Evolutionary conservation across 1,140 invertebrate species (phyloP), one percentile per base, ranked within the genome.

Genomic region (Pteromalus puparum): DNA sequence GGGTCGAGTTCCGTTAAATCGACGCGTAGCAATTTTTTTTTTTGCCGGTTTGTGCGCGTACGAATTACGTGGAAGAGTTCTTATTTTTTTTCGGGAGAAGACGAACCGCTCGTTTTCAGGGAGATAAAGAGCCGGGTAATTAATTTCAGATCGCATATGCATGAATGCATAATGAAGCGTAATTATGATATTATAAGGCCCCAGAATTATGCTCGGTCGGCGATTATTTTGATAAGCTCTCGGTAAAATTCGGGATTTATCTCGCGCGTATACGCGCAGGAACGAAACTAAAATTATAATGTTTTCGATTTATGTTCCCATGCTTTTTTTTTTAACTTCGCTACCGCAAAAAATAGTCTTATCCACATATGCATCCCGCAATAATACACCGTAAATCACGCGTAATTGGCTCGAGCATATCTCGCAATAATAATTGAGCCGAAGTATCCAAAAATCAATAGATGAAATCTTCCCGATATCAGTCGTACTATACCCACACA

Each of bases 391-490:
- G 38, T 70, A 24, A 70, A 70, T 70, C 28, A 24, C 68, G 68
- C 68, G 68, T 24, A 42, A 42, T 42, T 42, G 7, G 6, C 38
- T 0, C 7, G 7, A 10, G 38, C 5, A 9, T 4, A 18, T 65
- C 61, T 26, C 38, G 78, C 61, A 38, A 38, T 80, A 30, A 21
- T 80, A 67, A 80, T 67, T 15, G 30, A 15, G n/a, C 21, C 53
- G 21, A 21, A 68, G 18, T 30, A 34, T 30, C 61, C 67, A 83
- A 70, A 88, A 88, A 88, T 88, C 87, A 42, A 74, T 74, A 74
- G 72, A 42, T 74, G 30, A 80, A 78, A 46, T 75, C 46, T 65
- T 53, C 70, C 13, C 38, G 42, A n/a, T n/a, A 68, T 12, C 65
- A 21, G 18, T 1, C 7, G n/a, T n/a, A 12, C 6, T 12, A 15